Conservation (phyloP, 2,797 vertebrate species). For the Halcyon badia region DNA sequence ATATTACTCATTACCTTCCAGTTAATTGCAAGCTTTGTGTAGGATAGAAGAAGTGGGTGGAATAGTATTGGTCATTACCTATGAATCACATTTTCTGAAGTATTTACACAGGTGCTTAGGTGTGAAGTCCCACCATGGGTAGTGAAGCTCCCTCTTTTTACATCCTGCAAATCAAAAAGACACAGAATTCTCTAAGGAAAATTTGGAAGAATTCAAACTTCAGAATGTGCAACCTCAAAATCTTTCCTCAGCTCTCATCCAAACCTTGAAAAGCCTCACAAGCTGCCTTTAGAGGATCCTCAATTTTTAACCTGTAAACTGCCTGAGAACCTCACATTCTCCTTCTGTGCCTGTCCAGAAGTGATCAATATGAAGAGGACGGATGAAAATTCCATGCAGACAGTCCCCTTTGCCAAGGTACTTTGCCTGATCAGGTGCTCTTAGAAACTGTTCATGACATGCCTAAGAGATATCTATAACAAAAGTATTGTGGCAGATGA, state of each 20-base stretch:
- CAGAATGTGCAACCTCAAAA: slow-evolving; percentile 13
- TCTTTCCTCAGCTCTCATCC: neutral
- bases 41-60: neutral
- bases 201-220: neutral
- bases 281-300: neutral
- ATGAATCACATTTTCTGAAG: neutral
- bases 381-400: neutral
- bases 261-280: neutral
- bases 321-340: neutral
- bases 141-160: neutral
- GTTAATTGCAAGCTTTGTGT: neutral
- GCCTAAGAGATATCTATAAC: neutral
- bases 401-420: accelerated
- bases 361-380: neutral
- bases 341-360: neutral
- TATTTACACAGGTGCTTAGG: neutral
- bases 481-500: neutral
- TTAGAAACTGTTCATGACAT: neutral
- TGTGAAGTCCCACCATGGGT: neutral
- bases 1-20: neutral
- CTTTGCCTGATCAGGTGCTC: neutral
- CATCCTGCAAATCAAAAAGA: neutral
- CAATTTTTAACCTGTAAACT: slow-evolving; percentile 5
- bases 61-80: neutral
- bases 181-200: neutral